Percentiles rank a stretch among this genome's conserved stretches.
Conservation (phyloP, 2,888 invertebrate genomes). For the Sipha maydis region DNA sequence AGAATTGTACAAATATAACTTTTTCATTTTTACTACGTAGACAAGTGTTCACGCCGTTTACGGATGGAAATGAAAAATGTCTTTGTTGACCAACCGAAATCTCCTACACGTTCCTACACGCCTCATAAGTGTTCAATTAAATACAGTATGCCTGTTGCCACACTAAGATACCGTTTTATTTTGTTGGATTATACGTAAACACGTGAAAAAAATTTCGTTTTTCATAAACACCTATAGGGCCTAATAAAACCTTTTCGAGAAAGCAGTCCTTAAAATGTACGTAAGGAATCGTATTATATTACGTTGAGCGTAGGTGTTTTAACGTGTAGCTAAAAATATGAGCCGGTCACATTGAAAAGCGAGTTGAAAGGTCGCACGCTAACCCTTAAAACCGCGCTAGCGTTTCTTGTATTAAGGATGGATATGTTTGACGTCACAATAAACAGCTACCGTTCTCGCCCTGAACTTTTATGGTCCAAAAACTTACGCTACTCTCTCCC, state of each 20-base stretch:
- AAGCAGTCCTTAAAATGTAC: neutral
- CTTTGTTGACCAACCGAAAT: no score
- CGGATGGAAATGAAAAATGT: neutral
- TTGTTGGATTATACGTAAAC: no score
- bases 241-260: no score
- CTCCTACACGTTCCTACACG: no score
- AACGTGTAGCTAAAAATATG: neutral
- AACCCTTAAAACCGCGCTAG: slow-evolving; percentile 41
- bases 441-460: neutral
- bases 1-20: neutral
- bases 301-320: neutral
- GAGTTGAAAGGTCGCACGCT: neutral
- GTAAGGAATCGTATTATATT: neutral
- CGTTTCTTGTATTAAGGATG: neutral
- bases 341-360: neutral
- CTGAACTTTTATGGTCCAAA: slow-evolving; percentile 7
- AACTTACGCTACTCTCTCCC: slow-evolving; percentile 7
- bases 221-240: neutral
- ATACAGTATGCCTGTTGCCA: no score
- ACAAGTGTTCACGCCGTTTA: neutral
- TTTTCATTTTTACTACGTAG: neutral
- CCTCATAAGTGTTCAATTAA: no score
- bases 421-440: slow-evolving; percentile 43
- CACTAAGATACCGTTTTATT: no score
- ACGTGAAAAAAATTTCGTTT: no score